Base-by-base conservation (phyloP, 1,140 invertebrate genomes). In the Hermatobates lingyangjiaoensis region DNA sequence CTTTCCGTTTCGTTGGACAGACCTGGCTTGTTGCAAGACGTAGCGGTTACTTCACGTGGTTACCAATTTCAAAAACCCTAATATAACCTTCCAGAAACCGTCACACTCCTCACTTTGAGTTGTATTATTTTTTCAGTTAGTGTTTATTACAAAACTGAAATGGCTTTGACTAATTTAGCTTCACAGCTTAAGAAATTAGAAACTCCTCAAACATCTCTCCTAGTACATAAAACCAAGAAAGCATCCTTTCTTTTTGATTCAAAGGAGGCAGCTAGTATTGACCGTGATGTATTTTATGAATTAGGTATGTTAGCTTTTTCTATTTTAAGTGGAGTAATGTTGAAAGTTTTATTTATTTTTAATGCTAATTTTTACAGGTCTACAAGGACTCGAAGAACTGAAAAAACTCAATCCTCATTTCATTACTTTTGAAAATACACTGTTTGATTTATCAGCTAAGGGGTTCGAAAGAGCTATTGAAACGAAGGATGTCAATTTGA, bases 231-330 rank as follows among this genome's bases (percentile, higher is more conserved):
- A 23, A 74, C 79, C 54, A 81, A 79, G 59, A 80, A 75, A 57
- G 71, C 77, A 39, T 93, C 90, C 20, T 75, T 96, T 54, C 64
- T 96, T 7, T 95, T 93, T 64, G 79, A 90, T 63, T 77, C 82
- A 0, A 83, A 81, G 58, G 86, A 93, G 70, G 91, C 90, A 7
- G 87, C 87, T 0, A 74, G 74, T 51, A 79, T 89, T 60, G 84
- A 88, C 58, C 73, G 77, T 40, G 79, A 87, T 57, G 83, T 81
- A 14, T 80, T 92, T 60, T 86, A 81, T 66, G 78, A 83, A 63
- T 81, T 93, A 48, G 90, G 88, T 69, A 64, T 75, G 28, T 34
- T 34, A 34, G 18, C 30, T 18, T 12, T 34, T 34, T 34, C 30
- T 12, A 34, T 34, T 18, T 34, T 34, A 34, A 34, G 30, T 34